Conservation (phyloP, 2,797 vertebrate genomes). For the Melopsittacus undulatus region DNA sequence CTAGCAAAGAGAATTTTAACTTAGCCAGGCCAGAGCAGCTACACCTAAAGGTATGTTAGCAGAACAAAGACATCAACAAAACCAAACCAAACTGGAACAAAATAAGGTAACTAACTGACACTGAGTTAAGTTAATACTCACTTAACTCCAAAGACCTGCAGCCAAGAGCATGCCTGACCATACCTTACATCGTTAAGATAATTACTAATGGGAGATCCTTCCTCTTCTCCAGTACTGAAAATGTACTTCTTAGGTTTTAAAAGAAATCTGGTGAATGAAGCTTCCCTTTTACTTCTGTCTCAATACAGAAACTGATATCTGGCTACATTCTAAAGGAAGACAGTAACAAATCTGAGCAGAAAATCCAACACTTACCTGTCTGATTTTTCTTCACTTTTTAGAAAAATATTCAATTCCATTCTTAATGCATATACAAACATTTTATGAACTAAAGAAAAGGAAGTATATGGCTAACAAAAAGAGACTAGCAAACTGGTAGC, state of each 20-base stretch:
- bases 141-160: background rate
- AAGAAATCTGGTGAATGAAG: background rate
- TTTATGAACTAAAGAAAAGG: background rate
- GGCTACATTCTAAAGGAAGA: background rate
- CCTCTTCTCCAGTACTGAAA: background rate
- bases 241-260: background rate
- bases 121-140: fast-evolving
- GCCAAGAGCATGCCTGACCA: background rate
- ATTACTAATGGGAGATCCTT: background rate
- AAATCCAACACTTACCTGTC: background rate
- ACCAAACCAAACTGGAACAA: background rate
- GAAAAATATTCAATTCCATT: background rate
- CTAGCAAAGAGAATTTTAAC: background rate
- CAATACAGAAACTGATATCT: background rate
- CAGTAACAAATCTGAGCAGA: fast-evolving
- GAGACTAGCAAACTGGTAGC: background rate
- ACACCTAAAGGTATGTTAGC: background rate
- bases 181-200: background rate
- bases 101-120: background rate
- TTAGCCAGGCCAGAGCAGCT: background rate
- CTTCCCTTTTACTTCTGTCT: background rate
- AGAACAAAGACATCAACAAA: background rate
- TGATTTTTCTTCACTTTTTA: background rate
- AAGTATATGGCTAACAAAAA: background rate
- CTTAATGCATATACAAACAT: background rate